phyloP scores from a whole-genome alignment of 2,888 invertebrate species.

The Nipponacmea schrenckii region DNA sequence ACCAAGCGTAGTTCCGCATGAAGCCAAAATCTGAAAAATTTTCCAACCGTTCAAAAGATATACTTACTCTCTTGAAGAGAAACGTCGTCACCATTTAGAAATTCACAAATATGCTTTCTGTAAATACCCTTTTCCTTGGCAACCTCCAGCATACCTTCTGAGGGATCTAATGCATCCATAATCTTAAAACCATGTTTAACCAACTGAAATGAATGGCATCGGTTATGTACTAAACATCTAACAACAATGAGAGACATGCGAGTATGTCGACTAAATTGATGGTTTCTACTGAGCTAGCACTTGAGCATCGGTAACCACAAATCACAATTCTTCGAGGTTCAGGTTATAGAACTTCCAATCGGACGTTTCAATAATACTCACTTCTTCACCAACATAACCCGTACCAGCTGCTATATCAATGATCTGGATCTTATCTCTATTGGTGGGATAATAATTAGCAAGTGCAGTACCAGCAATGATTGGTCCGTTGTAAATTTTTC shows the following conservation, averaged over 20 bases:
- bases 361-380: conserved; percentile 23
- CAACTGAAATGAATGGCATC: conserved; percentile 23
- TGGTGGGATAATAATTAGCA: conserved; percentile 38
- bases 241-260: not conserved
- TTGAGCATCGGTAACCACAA: no score
- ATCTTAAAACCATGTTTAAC: conserved; percentile 39
- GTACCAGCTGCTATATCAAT: conserved; percentile 67
- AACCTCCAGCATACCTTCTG: conserved; percentile 59
- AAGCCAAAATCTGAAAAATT: no score
- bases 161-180: conserved; percentile 64
- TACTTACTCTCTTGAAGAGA: conserved; percentile 22
- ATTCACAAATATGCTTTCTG: conserved; percentile 41
- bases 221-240: not conserved
- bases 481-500: conserved; percentile 57
- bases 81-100: conserved; percentile 31
- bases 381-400: conserved; percentile 60
- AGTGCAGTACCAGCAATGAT: conserved; percentile 54
- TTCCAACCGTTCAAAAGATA: no score
- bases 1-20: no score
- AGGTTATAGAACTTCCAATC: not conserved
- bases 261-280: no score
- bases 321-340: not conserved
- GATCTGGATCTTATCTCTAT: conserved; percentile 42
- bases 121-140: conserved; percentile 57
- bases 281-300: no score